Evolutionary conservation across 2,888 invertebrate species (phyloP), one percentile per base, ranked within the genome.

Genomic region (Entomobrya multifasciata): DNA sequence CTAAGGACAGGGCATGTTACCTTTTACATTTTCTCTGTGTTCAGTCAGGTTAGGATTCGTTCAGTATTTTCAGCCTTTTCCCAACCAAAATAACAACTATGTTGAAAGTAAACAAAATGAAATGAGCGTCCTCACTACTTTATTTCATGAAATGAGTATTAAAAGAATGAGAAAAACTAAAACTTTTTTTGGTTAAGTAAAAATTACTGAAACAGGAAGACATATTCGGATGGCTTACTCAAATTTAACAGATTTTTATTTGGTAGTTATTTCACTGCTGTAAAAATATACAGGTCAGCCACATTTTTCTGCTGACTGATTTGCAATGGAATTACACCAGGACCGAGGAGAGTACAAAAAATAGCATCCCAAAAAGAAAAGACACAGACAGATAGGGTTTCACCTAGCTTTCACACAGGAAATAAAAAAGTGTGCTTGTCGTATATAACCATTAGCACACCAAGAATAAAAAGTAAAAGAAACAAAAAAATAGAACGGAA

Each of bases 281-380:
- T 36, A 36, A 17, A 72, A n/a, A n/a, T n/a, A 82, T 82, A 74
- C 82, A 74, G 82, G 82, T 82, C 82, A 82, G 17, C 44, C 44
- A 57, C 57, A 5, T 25, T 41, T 62, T 65, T 30, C 65, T n/a
- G n/a, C n/a, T 74, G 27, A 74, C 36, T 36, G 30, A 25, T 52
- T n/a, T n/a, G n/a, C n/a, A n/a, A n/a, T n/a, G n/a, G n/a, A n/a
- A n/a, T n/a, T n/a, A n/a, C n/a, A n/a, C n/a, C n/a, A n/a, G n/a
- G n/a, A n/a, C n/a, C n/a, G n/a, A n/a, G n/a, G n/a, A n/a, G n/a
- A n/a, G n/a, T n/a, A n/a, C n/a, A n/a, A n/a, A 25, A 49, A 13
- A 27, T 27, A 22, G 25, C 52, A 47, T 47, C 22, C 22, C 22
- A 15, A 78, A 60, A 60, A 77, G 17, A 17, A n/a, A 60, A 57